A percentile compares a stretch with the other conserved stretches of the same genome.
Conservation (phyloP, 2,113 vertebrate genomes). For the Siniperca chuatsi region DNA sequence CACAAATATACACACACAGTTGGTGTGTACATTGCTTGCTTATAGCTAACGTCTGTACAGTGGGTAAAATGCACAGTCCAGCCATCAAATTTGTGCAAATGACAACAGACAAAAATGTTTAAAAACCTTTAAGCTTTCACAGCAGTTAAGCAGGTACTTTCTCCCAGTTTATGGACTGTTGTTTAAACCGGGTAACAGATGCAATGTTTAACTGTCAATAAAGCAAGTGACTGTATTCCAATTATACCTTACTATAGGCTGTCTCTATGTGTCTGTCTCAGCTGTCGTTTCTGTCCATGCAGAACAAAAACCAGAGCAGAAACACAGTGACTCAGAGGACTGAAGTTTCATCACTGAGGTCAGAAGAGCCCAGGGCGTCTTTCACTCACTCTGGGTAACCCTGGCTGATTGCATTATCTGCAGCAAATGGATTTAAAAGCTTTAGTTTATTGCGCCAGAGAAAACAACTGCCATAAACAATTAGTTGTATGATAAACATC, state of each 20-base stretch:
- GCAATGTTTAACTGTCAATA: not conserved
- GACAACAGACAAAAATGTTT: not conserved
- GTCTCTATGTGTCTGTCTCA: slow-evolving; percentile 18
- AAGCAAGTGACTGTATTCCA: not conserved
- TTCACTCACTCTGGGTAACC: slow-evolving; percentile 47
- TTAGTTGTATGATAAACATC: slow-evolving; percentile 69
- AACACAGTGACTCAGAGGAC: slow-evolving; percentile 44
- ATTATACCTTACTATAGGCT: not conserved
- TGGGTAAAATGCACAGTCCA: not conserved
- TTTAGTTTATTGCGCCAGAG: slow-evolving; percentile 70
- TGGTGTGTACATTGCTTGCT: not conserved
- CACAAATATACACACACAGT: not conserved
- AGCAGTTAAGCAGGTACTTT: not conserved
- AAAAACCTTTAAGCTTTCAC: not conserved
- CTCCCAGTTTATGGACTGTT: not conserved
- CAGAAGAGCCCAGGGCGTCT: slow-evolving; percentile 49
- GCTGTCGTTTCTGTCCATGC: slow-evolving; percentile 14
- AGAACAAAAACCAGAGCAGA: slow-evolving; percentile 54
- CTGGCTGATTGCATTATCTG: slow-evolving; percentile 69
- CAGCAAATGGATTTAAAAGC: slow-evolving; percentile 73
- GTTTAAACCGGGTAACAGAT: not conserved
- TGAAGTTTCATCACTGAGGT: slow-evolving; percentile 61
- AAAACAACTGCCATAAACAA: slow-evolving; percentile 72
- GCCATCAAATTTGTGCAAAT: not conserved
- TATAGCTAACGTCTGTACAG: not conserved